phyloP scores from a whole-genome alignment of 2,797 vertebrate genomes.

The Galagoides demidoff region DNA sequence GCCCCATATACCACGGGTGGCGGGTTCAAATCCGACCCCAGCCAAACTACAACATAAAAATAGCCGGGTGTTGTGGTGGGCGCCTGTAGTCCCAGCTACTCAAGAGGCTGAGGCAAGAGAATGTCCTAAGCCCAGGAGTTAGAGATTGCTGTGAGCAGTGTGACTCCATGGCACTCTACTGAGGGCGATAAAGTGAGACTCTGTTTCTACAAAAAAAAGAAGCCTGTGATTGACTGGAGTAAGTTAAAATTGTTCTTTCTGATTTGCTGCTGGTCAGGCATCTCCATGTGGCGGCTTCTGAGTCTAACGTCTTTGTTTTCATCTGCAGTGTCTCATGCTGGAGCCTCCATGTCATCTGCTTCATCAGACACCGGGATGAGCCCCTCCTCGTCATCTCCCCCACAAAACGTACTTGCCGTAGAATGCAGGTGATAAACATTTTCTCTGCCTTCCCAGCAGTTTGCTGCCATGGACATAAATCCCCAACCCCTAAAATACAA shows the following conservation, averaged over 20 bases:
- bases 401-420: slow-evolving; percentile 96
- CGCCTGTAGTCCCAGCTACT: too few species aligned
- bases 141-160: too few species aligned
- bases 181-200: too few species aligned
- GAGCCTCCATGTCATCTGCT: slow-evolving; percentile 96
- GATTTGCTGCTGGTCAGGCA: not conserved
- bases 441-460: slow-evolving; percentile 88
- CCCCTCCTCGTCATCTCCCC: slow-evolving; percentile 95
- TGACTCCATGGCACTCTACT: too few species aligned
- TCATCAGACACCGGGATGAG: slow-evolving; percentile 98
- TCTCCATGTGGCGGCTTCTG: not conserved
- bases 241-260: slow-evolving; percentile 2
- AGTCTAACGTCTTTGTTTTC: slow-evolving; percentile 34
- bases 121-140: too few species aligned
- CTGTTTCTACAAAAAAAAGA: not conserved
- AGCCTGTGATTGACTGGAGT: not conserved
- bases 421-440: slow-evolving; percentile 97
- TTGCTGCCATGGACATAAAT: slow-evolving; percentile 90
- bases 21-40: too few species aligned
- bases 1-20: too few species aligned
- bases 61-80: too few species aligned
- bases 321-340: slow-evolving; percentile 93
- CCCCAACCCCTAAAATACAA: slow-evolving; percentile 85
- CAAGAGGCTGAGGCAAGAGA: too few species aligned
- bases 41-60: too few species aligned